A percentile compares a stretch with the other conserved stretches of the same genome.
phyloP scores from a whole-genome alignment of 2,797 vertebrate species.

The Leptatherina wallacei region DNA sequence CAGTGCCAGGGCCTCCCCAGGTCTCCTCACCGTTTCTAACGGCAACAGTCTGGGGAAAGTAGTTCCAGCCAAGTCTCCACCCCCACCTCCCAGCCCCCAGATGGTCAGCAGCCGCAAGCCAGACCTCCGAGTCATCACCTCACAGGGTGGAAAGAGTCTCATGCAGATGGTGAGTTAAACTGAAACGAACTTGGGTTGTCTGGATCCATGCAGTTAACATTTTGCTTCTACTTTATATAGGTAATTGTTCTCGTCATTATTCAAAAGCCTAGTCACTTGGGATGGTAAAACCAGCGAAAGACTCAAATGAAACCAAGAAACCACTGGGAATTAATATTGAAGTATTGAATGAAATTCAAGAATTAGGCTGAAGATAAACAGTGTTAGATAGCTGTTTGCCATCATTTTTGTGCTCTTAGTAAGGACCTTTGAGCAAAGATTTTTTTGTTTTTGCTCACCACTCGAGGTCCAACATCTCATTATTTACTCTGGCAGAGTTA shows the following conservation, averaged over 20 bases:
- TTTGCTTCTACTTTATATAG: slow-evolving; percentile 7
- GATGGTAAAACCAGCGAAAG: slow-evolving; percentile 9
- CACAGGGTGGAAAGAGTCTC: slow-evolving; percentile 93
- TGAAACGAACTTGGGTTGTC: slow-evolving; percentile 34
- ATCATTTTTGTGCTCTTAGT: slow-evolving; percentile 24
- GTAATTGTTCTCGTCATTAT: background rate
- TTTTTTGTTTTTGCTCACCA: slow-evolving; percentile 14
- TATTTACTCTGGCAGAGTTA: slow-evolving; percentile 51
- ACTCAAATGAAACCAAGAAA: slow-evolving; percentile 19
- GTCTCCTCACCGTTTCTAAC: slow-evolving; percentile 94
- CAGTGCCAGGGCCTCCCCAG: slow-evolving; percentile 95
- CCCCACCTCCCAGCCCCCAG: slow-evolving; percentile 86
- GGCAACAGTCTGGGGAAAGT: slow-evolving; percentile 95
- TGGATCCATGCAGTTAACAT: slow-evolving; percentile 20
- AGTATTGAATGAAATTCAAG: slow-evolving; percentile 25
- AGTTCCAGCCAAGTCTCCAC: slow-evolving; percentile 92
- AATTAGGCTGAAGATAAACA: slow-evolving; percentile 21
- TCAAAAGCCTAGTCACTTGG: background rate
- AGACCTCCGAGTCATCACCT: slow-evolving; percentile 97
- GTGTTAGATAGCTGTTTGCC: slow-evolving; percentile 17
- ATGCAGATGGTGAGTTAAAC: slow-evolving; percentile 95
- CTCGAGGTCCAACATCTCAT: slow-evolving; percentile 15
- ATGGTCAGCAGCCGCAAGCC: slow-evolving; percentile 93
- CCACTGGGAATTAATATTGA: slow-evolving; percentile 21
- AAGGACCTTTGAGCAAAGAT: slow-evolving; percentile 14